Conservation (phyloP, 1,140 invertebrate species). For the Drosophila simulans region DNA sequence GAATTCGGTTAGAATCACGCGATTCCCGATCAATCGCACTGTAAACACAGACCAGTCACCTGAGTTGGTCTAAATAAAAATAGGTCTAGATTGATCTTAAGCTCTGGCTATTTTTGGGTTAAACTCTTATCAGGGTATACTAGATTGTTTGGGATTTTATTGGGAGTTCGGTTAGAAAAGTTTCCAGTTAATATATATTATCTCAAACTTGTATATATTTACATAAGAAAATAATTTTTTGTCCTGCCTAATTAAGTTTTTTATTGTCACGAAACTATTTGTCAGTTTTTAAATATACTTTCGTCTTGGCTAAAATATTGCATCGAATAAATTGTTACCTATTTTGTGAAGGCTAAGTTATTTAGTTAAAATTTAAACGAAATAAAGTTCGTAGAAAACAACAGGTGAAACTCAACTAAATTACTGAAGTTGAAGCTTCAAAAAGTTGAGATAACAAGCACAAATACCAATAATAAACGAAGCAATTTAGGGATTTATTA, state of each 20-base stretch:
- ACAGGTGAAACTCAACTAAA: background rate
- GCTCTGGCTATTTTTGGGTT: background rate
- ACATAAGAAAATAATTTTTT: no score
- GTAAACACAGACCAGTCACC: constrained; percentile 6
- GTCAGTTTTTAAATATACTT: no score
- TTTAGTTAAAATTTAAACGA: no score
- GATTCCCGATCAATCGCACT: constrained; percentile 31
- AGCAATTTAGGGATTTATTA: constrained; percentile 24
- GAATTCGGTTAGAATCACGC: constrained; percentile 59
- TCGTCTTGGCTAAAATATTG: no score
- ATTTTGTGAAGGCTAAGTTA: no score
- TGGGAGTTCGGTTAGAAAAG: no score
- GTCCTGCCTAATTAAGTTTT: no score
- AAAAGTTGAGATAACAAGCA: constrained; percentile 5
- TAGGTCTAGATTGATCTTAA: constrained; percentile 6
- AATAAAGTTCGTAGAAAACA: no score
- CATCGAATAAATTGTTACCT: no score
- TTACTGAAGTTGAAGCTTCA: background rate
- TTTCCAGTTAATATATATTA: no score
- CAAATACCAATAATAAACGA: background rate
- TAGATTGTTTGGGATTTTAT: background rate
- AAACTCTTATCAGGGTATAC: background rate
- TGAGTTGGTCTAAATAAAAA: constrained; percentile 15
- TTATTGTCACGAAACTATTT: no score
- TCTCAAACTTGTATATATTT: no score